phyloP scores from a whole-genome alignment of 2,113 vertebrate species.

The Anguilla japonica region DNA sequence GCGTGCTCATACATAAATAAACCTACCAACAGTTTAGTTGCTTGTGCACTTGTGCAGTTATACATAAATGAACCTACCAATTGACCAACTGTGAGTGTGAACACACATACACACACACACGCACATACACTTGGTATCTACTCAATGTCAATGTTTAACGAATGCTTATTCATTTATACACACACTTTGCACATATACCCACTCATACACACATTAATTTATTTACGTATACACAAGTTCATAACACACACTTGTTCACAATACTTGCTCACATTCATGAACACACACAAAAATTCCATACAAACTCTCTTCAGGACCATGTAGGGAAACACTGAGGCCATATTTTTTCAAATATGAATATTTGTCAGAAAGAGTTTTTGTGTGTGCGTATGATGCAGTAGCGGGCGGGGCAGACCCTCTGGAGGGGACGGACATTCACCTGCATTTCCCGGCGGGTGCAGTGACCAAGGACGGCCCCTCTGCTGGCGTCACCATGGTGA shows the following conservation, averaged over 20 bases:
- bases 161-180: no score
- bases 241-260: neutral
- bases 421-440: conserved; percentile 97
- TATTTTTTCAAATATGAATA: no score
- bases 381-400: conserved; percentile 68
- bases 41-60: no score
- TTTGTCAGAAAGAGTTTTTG: neutral
- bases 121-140: no score
- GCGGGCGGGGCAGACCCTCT: conserved; percentile 89
- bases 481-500: conserved; percentile 97
- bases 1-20: no score
- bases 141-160: no score
- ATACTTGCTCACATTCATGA: neutral
- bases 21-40: no score
- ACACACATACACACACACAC: neutral
- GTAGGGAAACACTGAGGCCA: no score
- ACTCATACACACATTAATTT: neutral
- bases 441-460: conserved; percentile 97
- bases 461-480: conserved; percentile 98
- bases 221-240: neutral
- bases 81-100: conserved; percentile 67
- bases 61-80: conserved; percentile 64
- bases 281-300: neutral
- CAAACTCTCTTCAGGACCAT: no score
- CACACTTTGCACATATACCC: no score